These are phyloP conservation scores for Pygoscelis adeliae DNA, from an alignment of 2,113 vertebrate genomes.

Conservation along the genomic window DNA sequence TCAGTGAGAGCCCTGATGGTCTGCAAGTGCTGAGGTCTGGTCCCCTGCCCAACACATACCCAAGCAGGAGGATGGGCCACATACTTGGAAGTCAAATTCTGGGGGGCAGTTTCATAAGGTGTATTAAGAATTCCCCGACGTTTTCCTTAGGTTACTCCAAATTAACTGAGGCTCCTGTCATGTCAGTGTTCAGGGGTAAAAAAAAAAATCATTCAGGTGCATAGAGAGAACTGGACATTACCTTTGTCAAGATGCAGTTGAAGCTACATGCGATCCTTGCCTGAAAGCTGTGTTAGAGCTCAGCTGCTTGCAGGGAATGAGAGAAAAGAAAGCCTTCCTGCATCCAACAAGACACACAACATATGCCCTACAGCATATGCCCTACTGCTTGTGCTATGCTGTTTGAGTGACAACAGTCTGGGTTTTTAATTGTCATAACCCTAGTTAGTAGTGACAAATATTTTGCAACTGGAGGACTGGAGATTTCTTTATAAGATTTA, in stretches of 20 bases:
- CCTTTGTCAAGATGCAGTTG: not conserved
- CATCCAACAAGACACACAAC: not conserved
- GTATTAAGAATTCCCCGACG: not conserved
- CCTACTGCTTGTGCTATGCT: not conserved
- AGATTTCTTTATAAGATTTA: not conserved
- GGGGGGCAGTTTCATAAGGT: not conserved
- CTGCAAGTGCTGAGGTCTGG: not conserved
- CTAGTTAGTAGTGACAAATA: conserved; percentile 17
- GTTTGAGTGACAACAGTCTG: not conserved
- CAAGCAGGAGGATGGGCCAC: not conserved
- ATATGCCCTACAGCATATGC: not conserved
- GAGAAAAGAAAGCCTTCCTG: not conserved
- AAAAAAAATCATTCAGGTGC: not conserved
- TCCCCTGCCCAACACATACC: not conserved
- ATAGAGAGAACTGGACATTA: not conserved
- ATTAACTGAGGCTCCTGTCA: not conserved
- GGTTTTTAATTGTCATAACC: not conserved
- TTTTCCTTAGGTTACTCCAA: not conserved
- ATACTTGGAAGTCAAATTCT: not conserved
- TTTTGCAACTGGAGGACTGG: not conserved
- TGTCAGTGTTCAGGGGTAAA: not conserved
- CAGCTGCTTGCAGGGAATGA: not conserved
- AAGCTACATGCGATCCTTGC: not conserved
- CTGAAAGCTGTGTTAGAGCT: not conserved
- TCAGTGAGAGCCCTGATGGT: not conserved